Evolutionary conservation across 2,888 invertebrate species (phyloP), one percentile per base, ranked within the genome.

Genomic region (Papilio elwesi): DNA sequence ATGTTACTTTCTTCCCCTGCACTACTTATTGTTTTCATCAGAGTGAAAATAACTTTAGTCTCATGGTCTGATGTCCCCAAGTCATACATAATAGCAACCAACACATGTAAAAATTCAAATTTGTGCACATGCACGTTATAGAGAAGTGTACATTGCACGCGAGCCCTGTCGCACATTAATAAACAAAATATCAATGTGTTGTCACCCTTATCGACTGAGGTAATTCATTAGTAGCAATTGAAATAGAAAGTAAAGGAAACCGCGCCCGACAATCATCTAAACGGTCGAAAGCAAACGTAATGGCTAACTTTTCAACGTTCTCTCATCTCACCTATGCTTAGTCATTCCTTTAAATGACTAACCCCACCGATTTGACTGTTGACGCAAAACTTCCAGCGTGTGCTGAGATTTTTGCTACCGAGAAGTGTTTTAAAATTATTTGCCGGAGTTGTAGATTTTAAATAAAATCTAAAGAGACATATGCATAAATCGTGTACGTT

Each of bases 321-420:
- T 38, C 65, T 55, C 59, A 48, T 38, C 65, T 55, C 59, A 53
- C 16, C 52, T 49, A n/a, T 73, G 70, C 53, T 70, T 70, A 73
- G 59, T 73, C 73, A 73, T 52, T 62, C 47, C 4, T 57, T 10
- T 36, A 63, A 67, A 70, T 73, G 73, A 73, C 59, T 73, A 73
- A 73, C 59, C 57, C 53, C 0, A 53, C 51, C 53, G 59, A 66
- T 70, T 73, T 73, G 65, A 73, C 47, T 52, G 36, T 73, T 73
- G 70, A 73, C 70, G 73, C 57, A 69, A 73, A 68, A 16, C 38
- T 73, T 72, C 55, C 48, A 68, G 57, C 49, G 53, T 43, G 59
- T 51, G 57, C 65, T 47, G 68, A 68, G 38, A 1, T 71, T 68
- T 55, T 73, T 53, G 48, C 63, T 73, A 69, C 73, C 26, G 65